Evolutionary conservation across 2,797 vertebrate genomes (phyloP).

Genomic region (Alcedo quadribrachys): DNA sequence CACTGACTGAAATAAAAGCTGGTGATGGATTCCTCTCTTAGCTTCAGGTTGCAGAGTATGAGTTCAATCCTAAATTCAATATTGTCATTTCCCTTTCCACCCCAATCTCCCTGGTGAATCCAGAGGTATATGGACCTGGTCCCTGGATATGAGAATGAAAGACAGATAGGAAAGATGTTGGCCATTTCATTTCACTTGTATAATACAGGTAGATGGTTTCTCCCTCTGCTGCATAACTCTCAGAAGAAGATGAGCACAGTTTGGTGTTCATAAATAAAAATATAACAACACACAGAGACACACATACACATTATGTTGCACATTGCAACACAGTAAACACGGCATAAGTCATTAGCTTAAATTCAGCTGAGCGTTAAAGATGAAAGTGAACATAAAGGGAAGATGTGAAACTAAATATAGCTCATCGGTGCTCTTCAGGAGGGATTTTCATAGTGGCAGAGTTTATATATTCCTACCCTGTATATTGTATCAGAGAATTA

Average conservation of each 20-base stretch:
- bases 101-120: background rate
- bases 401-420: background rate
- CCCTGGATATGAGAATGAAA: background rate
- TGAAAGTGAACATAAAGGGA: background rate
- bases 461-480: background rate
- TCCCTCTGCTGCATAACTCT: background rate
- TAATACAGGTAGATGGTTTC: background rate
- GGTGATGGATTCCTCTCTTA: background rate
- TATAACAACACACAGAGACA: background rate
- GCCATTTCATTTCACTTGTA: background rate
- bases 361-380: background rate
- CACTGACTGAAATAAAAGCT: background rate
- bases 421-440: background rate
- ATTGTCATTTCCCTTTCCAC: background rate
- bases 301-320: accelerated
- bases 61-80: background rate
- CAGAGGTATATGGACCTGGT: background rate
- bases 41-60: background rate
- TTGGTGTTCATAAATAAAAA: background rate
- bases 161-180: background rate
- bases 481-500: background rate
- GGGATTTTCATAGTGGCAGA: background rate
- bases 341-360: background rate
- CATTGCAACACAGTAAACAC: background rate
- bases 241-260: background rate